phyloP scores from a whole-genome alignment of 1,140 invertebrate species.

The Daktulosphaira vitifoliae region DNA sequence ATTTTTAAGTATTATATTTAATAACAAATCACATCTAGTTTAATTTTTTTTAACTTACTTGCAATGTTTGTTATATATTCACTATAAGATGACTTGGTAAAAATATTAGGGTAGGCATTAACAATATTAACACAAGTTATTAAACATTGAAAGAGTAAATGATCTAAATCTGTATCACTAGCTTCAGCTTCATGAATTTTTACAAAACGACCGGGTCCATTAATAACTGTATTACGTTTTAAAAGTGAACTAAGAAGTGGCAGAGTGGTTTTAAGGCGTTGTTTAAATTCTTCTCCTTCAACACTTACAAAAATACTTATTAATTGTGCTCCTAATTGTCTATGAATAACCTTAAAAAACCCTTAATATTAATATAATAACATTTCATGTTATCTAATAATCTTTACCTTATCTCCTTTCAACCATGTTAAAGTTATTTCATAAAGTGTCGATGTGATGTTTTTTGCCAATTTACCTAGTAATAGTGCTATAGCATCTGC shows the following conservation, averaged over 20 bases:
- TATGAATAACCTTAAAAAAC: constrained; percentile 18
- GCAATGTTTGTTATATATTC: constrained; percentile 46
- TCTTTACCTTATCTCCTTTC: constrained; percentile 13
- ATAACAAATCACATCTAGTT: background rate
- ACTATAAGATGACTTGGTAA: constrained; percentile 46
- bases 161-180: constrained; percentile 49
- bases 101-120: constrained; percentile 46
- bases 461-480: constrained; percentile 49
- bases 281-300: constrained; percentile 58
- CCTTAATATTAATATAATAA: background rate
- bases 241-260: constrained; percentile 50
- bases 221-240: constrained; percentile 34
- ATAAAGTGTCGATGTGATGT: constrained; percentile 42
- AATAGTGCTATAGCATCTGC: constrained; percentile 58
- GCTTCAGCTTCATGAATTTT: constrained; percentile 39
- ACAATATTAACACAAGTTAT: constrained; percentile 55
- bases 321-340: constrained; percentile 52
- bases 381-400: background rate
- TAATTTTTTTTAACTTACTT: constrained; percentile 42
- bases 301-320: constrained; percentile 60
- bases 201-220: constrained; percentile 44
- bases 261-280: constrained; percentile 50
- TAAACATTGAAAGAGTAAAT: constrained; percentile 61
- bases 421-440: constrained; percentile 28
- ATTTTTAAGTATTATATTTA: constrained; percentile 36